Evolutionary conservation across 2,113 vertebrate genomes (phyloP).

Genomic region (Balaeniceps rex): DNA sequence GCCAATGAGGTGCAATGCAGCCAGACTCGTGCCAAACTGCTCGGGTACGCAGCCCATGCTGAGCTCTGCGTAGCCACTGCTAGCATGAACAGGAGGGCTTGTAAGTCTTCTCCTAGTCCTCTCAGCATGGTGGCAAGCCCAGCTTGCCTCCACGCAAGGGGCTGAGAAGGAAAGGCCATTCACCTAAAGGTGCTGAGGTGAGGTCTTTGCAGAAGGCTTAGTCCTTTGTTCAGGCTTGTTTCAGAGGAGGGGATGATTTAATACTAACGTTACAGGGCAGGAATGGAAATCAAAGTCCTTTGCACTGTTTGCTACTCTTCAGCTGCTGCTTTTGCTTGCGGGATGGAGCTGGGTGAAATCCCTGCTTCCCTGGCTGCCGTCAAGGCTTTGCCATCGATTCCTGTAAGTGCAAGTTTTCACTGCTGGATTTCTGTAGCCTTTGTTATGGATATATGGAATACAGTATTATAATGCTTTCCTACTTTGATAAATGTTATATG

Average conservation of each 20-base stretch:
- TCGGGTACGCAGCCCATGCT: rapidly evolving
- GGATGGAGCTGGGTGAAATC: not conserved
- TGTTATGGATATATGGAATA: not conserved
- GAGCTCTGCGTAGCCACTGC: not conserved
- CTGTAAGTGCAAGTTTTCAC: not conserved
- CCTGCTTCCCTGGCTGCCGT: not conserved
- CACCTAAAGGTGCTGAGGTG: not conserved
- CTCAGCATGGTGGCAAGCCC: not conserved
- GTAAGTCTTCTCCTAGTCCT: not conserved
- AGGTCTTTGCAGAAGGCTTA: not conserved
- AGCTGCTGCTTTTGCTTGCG: not conserved
- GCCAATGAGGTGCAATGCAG: rapidly evolving
- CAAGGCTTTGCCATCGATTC: not conserved
- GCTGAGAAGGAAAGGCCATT: not conserved
- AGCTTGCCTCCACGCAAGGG: not conserved
- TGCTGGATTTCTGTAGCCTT: not conserved
- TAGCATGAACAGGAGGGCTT: not conserved
- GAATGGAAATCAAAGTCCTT: not conserved
- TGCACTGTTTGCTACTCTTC: not conserved
- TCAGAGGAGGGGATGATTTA: not conserved
- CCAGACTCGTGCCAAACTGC: not conserved
- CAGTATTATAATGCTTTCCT: not conserved
- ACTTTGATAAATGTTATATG: not conserved
- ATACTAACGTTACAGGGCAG: not conserved
- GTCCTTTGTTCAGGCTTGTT: not conserved